Percentiles rank a stretch among this genome's conserved stretches.
These are phyloP conservation scores for Caenorhabditis japonica DNA, from an alignment of 2,888 invertebrate species.

Conservation along the genomic window DNA sequence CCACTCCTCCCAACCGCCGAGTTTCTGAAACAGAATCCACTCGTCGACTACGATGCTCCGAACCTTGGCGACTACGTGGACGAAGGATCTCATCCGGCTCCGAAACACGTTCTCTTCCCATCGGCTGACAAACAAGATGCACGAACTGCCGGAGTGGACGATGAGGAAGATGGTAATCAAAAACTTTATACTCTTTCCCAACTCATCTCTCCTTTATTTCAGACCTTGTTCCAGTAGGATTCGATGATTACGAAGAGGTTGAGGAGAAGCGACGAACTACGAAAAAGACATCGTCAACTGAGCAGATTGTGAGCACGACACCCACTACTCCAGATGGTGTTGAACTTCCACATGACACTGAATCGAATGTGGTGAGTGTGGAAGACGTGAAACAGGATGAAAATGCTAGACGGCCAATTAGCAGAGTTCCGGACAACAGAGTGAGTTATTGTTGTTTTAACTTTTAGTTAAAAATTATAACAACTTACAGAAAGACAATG, in stretches of 20 bases:
- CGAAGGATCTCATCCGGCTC: slow-evolving; percentile 57
- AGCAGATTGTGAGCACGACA: slow-evolving; percentile 9
- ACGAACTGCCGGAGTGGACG: slow-evolving; percentile 54
- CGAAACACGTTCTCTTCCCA: slow-evolving; percentile 61
- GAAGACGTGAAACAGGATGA: slow-evolving; percentile 18
- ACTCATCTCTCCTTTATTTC: not conserved
- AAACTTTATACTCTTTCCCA: no score
- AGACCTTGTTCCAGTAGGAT: slow-evolving; percentile 67
- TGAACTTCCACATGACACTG: slow-evolving; percentile 33
- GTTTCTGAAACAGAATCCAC: slow-evolving; percentile 69
- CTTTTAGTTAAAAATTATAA: not conserved
- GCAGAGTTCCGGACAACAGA: slow-evolving; percentile 36
- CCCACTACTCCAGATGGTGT: slow-evolving; percentile 31
- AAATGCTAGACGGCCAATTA: slow-evolving; percentile 18
- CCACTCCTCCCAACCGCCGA: slow-evolving; percentile 65
- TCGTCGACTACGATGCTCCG: slow-evolving; percentile 69
- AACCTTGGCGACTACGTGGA: slow-evolving; percentile 56
- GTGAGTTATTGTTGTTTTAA: slow-evolving; percentile 2
- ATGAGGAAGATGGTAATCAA: slow-evolving; percentile 51
- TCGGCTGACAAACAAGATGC: slow-evolving; percentile 60
- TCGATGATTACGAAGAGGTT: slow-evolving; percentile 62
- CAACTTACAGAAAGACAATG: slow-evolving; percentile 37
- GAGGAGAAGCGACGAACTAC: slow-evolving; percentile 39
- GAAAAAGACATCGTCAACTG: slow-evolving; percentile 4
- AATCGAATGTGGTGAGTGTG: slow-evolving; percentile 21